Conservation (phyloP, 2,797 vertebrate genomes). For the Sebastes steindachneri region DNA sequence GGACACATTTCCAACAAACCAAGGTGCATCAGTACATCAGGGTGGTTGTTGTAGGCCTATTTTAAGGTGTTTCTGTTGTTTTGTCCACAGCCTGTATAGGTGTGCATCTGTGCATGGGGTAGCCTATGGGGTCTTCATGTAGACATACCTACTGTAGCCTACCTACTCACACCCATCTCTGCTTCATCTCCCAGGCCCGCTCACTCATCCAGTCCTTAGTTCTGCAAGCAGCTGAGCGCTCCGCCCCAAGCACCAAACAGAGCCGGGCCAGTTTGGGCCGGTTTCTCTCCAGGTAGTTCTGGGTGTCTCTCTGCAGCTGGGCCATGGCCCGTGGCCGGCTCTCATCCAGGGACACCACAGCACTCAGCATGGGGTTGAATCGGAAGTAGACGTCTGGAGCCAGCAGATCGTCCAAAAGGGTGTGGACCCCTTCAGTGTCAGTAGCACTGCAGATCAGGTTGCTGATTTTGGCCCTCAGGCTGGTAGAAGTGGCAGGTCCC, state of each 20-base stretch:
- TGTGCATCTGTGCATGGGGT: neutral
- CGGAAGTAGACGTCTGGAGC: constrained; percentile 82
- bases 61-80: neutral
- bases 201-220: constrained; percentile 79
- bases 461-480: constrained; percentile 83
- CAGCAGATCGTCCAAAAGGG: constrained; percentile 81
- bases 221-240: constrained; percentile 65
- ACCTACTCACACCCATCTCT: constrained; percentile 67
- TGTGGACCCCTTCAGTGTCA: constrained; percentile 85
- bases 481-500: constrained; percentile 81
- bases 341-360: constrained; percentile 80
- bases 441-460: constrained; percentile 84
- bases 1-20: neutral
- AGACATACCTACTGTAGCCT: neutral
- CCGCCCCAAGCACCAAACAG: constrained; percentile 73
- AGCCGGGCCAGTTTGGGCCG: constrained; percentile 75
- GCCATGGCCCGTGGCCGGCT: constrained; percentile 73
- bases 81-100: neutral
- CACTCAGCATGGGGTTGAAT: constrained; percentile 84
- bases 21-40: neutral
- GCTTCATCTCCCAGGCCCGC: constrained; percentile 79
- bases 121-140: too few relatives aligned
- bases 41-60: neutral
- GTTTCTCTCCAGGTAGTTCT: constrained; percentile 80
- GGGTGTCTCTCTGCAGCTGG: constrained; percentile 77